Evolutionary conservation across 1,140 invertebrate species (phyloP), one percentile per base, ranked within the genome.

Genomic region (Mamestra configurata): DNA sequence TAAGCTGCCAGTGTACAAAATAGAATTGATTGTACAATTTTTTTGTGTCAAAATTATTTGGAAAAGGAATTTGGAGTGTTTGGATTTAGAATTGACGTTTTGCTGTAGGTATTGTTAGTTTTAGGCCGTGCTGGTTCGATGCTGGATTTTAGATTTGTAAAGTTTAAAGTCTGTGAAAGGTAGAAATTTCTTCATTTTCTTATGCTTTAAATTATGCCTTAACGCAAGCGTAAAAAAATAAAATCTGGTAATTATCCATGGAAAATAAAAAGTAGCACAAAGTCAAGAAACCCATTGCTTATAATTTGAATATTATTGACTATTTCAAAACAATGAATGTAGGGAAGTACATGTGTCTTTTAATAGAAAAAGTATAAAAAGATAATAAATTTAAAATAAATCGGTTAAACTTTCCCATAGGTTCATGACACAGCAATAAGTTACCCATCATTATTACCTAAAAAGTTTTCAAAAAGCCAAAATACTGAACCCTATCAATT

Each of bases 1-100:
- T 91, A 90, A 92, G 90, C 91, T 90, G 88, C 91, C 89, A 84
- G 89, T 88, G 86, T 87, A 90, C 89, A 91, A 93, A 92, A 92
- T 90, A 86, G 83, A 86, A 88, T 84, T 79, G 81, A 88, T 88
- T 88, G 89, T 87, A 76, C 15, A 46, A 81, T 86, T 85, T 90
- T 92, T 90, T 83, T 84, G 71, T 46, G 49, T 64, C 77, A 70
- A 79, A 59, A 66, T 77, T 82, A 66, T 79, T 75, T 80, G 77
- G 75, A 75, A 86, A 83, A 83, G 72, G 66, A 70, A 85, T 86
- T 88, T 88, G 79, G 85, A 87, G 87, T 86, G 86, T 83, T 86
- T 20, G 71, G 18, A 24, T 71, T 71, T 70, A 53, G 53, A 76
- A n/a, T 37, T 76, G 37, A 64, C 73, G 83, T 86, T 84, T 85